Percentiles rank a stretch among this genome's conserved stretches.
These are phyloP conservation scores for Patagioenas fasciata DNA, from an alignment of 2,113 vertebrate genomes.

Conservation along the genomic window DNA sequence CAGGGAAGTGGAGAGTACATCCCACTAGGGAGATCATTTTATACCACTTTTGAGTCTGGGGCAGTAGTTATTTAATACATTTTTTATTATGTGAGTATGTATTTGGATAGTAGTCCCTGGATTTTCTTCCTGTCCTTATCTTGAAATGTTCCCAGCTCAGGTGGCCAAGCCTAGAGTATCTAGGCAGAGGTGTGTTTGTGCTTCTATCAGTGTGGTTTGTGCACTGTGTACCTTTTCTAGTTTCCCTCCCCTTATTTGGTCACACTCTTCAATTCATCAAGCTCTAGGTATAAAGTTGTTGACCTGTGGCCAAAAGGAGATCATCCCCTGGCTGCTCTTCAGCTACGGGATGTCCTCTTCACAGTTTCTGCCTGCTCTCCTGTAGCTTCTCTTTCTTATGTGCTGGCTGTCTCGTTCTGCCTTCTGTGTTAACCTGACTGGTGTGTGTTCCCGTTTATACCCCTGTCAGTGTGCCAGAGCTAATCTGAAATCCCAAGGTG, in stretches of 20 bases:
- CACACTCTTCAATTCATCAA: background rate
- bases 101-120: background rate
- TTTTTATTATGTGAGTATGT: background rate
- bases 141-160: background rate
- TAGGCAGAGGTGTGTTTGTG: background rate
- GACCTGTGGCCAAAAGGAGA: background rate
- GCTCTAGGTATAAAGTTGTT: background rate
- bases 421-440: background rate
- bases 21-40: background rate
- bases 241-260: background rate
- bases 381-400: background rate
- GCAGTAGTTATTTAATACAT: background rate
- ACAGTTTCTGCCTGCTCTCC: background rate
- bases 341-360: background rate
- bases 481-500: constrained; percentile 3
- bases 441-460: background rate
- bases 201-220: background rate
- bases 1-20: background rate
- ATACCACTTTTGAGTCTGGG: background rate
- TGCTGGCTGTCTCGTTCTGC: background rate
- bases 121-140: background rate
- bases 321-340: background rate
- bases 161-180: background rate
- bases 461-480: background rate
- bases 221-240: background rate